These are phyloP conservation scores for Pristis pectinata DNA, from an alignment of 2,797 vertebrate species.

Conservation along the genomic window DNA sequence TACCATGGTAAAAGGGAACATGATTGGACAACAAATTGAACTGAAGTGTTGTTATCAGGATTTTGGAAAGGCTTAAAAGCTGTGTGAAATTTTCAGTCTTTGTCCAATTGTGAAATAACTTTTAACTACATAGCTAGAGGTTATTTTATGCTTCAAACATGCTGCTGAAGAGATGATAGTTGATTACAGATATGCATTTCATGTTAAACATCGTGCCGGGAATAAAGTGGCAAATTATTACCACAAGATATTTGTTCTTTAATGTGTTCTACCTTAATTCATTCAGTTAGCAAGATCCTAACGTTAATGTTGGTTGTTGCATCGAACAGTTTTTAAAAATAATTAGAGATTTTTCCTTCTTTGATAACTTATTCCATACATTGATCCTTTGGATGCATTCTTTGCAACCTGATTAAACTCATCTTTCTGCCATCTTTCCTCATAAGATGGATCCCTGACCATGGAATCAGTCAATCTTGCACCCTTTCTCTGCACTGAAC, in stretches of 20 bases:
- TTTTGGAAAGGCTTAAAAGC: neutral
- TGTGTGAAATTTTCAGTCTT: neutral
- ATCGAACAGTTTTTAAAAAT: neutral
- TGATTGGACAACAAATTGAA: neutral
- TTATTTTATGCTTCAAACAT: neutral
- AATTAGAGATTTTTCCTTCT: neutral
- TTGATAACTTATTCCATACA: neutral
- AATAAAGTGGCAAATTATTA: neutral
- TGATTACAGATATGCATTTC: neutral
- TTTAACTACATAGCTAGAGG: neutral
- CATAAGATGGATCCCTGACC: neutral
- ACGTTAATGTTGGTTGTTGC: neutral
- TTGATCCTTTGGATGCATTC: neutral
- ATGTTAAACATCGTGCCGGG: neutral
- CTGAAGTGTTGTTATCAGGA: neutral
- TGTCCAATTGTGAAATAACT: neutral
- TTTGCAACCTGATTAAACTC: neutral
- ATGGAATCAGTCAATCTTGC: neutral
- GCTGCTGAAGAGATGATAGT: neutral
- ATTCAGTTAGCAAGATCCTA: neutral
- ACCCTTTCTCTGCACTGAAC: too few relatives aligned
- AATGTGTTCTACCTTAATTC: neutral
- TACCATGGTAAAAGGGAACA: neutral
- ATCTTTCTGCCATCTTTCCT: neutral
- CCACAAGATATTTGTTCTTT: neutral